Percentiles rank a stretch among this genome's conserved stretches.
Conservation (phyloP, 2,888 invertebrate genomes). For the Andrena chrysosceles region DNA sequence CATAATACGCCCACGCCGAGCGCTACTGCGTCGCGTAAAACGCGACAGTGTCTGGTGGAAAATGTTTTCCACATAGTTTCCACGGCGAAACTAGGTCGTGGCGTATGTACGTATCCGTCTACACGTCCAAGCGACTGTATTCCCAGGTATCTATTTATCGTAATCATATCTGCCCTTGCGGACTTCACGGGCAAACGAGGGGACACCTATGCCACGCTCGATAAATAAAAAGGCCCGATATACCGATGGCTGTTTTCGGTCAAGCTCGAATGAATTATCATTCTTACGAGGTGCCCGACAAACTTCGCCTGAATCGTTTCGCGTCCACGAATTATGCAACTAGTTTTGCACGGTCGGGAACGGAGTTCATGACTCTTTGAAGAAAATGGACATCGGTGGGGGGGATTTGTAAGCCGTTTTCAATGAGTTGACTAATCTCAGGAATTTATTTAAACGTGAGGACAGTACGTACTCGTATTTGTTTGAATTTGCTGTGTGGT, state of each 20-base stretch:
- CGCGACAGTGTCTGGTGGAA: slow-evolving; percentile 56
- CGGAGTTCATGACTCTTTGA: too few relatives aligned
- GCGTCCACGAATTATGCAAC: not conserved
- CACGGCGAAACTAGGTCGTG: slow-evolving; percentile 66
- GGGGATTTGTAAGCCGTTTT: too few relatives aligned
- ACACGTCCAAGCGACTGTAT: slow-evolving; percentile 52
- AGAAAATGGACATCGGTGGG: too few relatives aligned
- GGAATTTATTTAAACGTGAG: too few relatives aligned
- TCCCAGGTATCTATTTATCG: slow-evolving; percentile 77
- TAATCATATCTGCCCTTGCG: slow-evolving; percentile 78
- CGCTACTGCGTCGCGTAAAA: slow-evolving; percentile 59
- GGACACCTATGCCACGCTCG: slow-evolving; percentile 39
- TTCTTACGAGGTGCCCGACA: not conserved
- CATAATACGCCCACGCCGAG: slow-evolving; percentile 55
- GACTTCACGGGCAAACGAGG: slow-evolving; percentile 76
- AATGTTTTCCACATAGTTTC: slow-evolving; percentile 72
- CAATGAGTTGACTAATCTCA: too few relatives aligned
- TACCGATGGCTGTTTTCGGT: not conserved
- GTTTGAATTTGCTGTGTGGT: too few relatives aligned
- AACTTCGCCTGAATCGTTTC: not conserved
- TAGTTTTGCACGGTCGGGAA: not conserved
- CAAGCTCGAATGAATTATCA: not conserved
- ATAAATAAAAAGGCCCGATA: slow-evolving; percentile 50
- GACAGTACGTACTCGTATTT: too few relatives aligned
- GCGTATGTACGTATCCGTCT: slow-evolving; percentile 21